These are phyloP conservation scores for Botia kubotai DNA, from an alignment of 2,797 vertebrate species.

Conservation along the genomic window DNA sequence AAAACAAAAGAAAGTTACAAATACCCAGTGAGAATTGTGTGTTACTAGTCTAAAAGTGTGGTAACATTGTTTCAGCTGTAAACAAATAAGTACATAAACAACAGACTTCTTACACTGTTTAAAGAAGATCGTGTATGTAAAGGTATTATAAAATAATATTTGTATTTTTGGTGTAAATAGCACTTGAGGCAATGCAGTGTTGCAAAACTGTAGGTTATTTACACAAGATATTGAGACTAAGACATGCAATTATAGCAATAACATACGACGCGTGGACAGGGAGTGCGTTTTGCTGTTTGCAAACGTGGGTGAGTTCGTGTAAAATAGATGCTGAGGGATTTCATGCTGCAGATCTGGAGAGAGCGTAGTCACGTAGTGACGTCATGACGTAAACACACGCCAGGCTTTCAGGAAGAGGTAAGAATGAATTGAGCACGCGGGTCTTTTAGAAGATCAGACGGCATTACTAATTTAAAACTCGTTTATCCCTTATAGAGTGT, in stretches of 20 bases:
- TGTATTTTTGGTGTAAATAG: neutral
- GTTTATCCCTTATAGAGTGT: neutral
- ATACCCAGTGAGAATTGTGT: neutral
- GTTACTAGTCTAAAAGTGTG: neutral
- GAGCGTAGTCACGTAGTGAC: neutral
- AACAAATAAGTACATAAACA: neutral
- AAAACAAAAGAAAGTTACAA: neutral
- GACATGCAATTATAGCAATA: neutral
- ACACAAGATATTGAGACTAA: neutral
- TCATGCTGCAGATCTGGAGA: neutral
- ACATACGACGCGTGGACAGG: neutral
- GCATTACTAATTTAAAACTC: neutral
- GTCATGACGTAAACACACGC: conserved; percentile 34
- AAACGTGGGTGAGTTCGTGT: neutral
- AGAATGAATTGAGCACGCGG: conserved; percentile 18
- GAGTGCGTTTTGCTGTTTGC: neutral
- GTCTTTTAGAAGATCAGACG: neutral
- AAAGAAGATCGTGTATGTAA: too few relatives aligned
- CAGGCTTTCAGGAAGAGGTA: conserved; percentile 61
- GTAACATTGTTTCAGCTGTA: neutral
- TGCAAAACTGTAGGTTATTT: neutral
- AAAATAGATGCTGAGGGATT: neutral
- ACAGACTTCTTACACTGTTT: neutral
- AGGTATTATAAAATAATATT: too few relatives aligned
- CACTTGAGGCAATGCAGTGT: neutral